Evolutionary conservation across 1,140 invertebrate genomes (phyloP), one percentile per base, ranked within the genome.

Genomic region (Drosophila pseudoananassae): DNA sequence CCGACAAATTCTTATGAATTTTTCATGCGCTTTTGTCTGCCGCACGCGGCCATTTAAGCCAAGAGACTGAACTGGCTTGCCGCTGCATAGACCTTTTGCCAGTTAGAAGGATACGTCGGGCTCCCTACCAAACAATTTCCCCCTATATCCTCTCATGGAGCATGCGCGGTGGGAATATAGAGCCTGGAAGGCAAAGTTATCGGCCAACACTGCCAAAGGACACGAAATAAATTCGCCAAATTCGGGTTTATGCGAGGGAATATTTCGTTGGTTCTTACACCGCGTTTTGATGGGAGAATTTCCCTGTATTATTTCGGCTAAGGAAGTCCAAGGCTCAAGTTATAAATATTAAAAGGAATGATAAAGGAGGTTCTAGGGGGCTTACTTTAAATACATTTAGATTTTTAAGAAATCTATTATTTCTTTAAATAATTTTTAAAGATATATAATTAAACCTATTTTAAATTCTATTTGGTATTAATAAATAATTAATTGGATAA

Each of bases 21-120:
- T 87, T 87, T 87, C 78, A 87, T 87, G 83, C 82, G 82, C 82
- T 87, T 87, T 87, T 87, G 82, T 87, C 82, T 87, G 82, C 82
- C 82, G 66, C 75, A 87, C 83, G 83, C 83, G 83, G 83, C 82
- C 82, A 88, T 88, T 87, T 82, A 57, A 68, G 78, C 74, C 82
- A 68, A 72, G 79, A 77, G 82, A 87, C 82, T 87, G 74, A 87
- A 87, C 59, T 52, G 60, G 81, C 60, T 59, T 68, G 60, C 64
- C 40, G 36, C 15, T 55, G 50, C 53, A 60, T 50, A 58, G 70
- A 78, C 83, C 82, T 60, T 88, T 87, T 87, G 82, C 64, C 83
- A 87, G 83, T 81, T 78, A 38, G 46, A 65, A 53, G 59, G 68
- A 54, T 38, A 29, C 70, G 38, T 36, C 27, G 15, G 36, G 29